phyloP scores from a whole-genome alignment of 2,888 invertebrate genomes.

The Cabera pusaria region DNA sequence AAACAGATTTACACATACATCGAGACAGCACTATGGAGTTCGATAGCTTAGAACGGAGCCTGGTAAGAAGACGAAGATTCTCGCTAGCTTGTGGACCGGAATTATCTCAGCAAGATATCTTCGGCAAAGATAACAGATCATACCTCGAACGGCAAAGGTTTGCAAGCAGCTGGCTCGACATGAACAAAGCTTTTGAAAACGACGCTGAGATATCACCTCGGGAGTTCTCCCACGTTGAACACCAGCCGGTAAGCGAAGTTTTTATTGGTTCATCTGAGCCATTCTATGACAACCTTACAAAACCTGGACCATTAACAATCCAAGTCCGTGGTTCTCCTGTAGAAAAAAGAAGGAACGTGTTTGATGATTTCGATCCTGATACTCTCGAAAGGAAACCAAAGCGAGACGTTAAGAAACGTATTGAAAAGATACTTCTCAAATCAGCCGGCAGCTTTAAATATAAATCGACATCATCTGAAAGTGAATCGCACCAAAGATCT shows the following conservation, averaged over 20 bases:
- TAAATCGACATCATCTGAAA: conserved; percentile 61
- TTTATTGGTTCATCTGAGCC: conserved; percentile 85
- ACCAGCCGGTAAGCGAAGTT: conserved; percentile 85
- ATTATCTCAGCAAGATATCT: conserved; percentile 63
- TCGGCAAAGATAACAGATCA: conserved; percentile 44
- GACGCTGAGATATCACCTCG: conserved; percentile 46
- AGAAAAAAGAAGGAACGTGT: conserved; percentile 85
- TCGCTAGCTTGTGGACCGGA: conserved; percentile 69
- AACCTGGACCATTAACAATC: conserved; percentile 91
- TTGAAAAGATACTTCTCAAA: conserved; percentile 82
- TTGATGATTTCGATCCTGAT: conserved; percentile 92
- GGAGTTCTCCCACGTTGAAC: conserved; percentile 56
- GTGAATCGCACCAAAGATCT: conserved; percentile 46
- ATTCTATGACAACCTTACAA: conserved; percentile 78
- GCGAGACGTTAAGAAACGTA: conserved; percentile 62
- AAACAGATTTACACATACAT: conserved; percentile 45
- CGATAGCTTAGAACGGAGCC: conserved; percentile 66
- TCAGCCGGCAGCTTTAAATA: conserved; percentile 89
- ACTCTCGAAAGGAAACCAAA: conserved; percentile 91
- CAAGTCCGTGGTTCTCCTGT: conserved; percentile 90
- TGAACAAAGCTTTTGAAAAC: conserved; percentile 50
- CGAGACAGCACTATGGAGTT: conserved; percentile 55
- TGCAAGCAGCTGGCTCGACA: conserved; percentile 71
- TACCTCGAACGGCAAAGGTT: conserved; percentile 54
- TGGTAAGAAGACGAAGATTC: conserved; percentile 60